phyloP scores from a whole-genome alignment of 2,797 vertebrate genomes.

The Eupleurogrammus muticus region DNA sequence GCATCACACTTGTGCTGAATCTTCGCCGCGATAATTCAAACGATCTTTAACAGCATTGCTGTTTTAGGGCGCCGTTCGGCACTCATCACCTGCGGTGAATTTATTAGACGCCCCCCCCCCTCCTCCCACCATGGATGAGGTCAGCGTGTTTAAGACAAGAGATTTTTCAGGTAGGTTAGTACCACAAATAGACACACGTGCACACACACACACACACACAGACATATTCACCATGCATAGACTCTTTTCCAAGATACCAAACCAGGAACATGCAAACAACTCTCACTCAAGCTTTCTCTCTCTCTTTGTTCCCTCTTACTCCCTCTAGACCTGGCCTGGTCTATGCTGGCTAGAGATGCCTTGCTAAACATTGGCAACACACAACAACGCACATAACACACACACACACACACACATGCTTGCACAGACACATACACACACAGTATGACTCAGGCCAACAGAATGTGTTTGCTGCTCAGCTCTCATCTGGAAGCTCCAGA shows the following conservation, averaged over 20 bases:
- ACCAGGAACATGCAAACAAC: slow-evolving; percentile 15
- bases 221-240: neutral
- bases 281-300: slow-evolving; percentile 15
- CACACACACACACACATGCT: slow-evolving; percentile 24
- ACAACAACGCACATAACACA: slow-evolving; percentile 11
- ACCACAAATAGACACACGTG: slow-evolving; percentile 46
- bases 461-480: slow-evolving; percentile 74
- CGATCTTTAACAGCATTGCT: slow-evolving; percentile 25
- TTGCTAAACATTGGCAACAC: too few species aligned
- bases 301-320: too few species aligned
- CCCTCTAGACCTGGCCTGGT: too few species aligned
- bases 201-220: slow-evolving; percentile 20
- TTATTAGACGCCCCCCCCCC: slow-evolving; percentile 52
- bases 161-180: slow-evolving; percentile 64
- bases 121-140: slow-evolving; percentile 63
- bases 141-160: slow-evolving; percentile 58
- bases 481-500: slow-evolving; percentile 77
- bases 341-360: too few species aligned
- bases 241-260: neutral
- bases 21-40: neutral
- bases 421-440: slow-evolving; percentile 27
- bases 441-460: slow-evolving; percentile 72
- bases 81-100: slow-evolving; percentile 75
- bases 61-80: slow-evolving; percentile 54
- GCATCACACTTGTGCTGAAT: slow-evolving; percentile 5